Evolutionary conservation across 2,797 vertebrate species (phyloP), one percentile per base, ranked within the genome.

Genomic region (Tauraco hartlaubi): DNA sequence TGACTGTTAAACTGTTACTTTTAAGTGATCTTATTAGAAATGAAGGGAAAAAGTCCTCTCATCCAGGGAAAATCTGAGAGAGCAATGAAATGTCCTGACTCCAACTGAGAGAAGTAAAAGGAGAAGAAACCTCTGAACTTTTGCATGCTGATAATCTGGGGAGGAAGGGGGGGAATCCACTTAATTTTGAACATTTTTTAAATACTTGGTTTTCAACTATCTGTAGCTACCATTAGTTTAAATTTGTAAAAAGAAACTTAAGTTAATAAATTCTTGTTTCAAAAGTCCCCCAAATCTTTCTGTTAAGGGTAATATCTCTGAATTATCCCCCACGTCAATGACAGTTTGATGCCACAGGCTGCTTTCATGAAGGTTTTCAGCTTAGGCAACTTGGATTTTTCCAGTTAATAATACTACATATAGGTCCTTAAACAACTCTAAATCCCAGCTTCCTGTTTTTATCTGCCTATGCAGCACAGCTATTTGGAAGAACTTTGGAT

Each of bases 361-460:
- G 31, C 81, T 94, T 90, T 87, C 31, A 31, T 39, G 9, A 52
- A 81, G 62, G 59, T 75, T 63, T 90, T 93, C 41, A 49, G 64
- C 25, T 87, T 93, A 76, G 56, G 48, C 8, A 90, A 78, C 68
- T 63, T 85, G 67, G 52, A 90, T 86, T 90, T 87, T 90, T 59
- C 54, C 13, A 46, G 19, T 79, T 94, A 88, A 72, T 80, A 84
- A 78, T 11, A 18, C 56, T 88, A 68, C 33, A 12, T 67, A 49
- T 39, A 75, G 54, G 51, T 84, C 31, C 39, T 83, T 66, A 66
- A 84, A 80, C 28, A 78, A 62, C n/a, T 88, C 46, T 73, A 78
- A 86, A 69, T 63, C 49, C 55, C 15, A 29, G 39, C 59, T 78
- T 90, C 62, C 67, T 74, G 44, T 48, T 85, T 89, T 79, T 74